Percentiles rank a stretch among this genome's conserved stretches.
Conservation (phyloP, 2,797 vertebrate genomes). For the Sciaenops ocellatus region DNA sequence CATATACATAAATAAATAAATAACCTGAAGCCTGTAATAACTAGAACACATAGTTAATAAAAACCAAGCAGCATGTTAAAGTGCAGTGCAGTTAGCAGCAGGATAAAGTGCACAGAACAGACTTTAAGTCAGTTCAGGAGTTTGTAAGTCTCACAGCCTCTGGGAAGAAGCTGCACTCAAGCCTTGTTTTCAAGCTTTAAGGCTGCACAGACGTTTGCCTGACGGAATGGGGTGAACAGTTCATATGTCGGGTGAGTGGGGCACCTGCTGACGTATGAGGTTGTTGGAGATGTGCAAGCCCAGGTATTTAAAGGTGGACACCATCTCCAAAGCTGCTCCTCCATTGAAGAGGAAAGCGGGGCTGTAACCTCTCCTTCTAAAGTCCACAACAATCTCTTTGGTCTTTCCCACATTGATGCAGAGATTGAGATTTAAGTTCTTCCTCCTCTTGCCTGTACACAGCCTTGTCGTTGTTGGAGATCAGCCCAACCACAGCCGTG, state of each 20-base stretch:
- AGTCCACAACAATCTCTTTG: not conserved
- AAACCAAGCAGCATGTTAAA: too few species aligned
- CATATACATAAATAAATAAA: too few species aligned
- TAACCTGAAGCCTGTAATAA: too few species aligned
- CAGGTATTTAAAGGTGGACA: not conserved
- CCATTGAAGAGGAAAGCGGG: not conserved
- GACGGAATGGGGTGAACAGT: too few species aligned
- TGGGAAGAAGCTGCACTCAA: not conserved
- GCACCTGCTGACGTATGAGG: not conserved
- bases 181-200: not conserved
- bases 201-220: not conserved
- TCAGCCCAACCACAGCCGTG: not conserved
- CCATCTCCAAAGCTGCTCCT: not conserved
- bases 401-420: not conserved
- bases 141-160: not conserved
- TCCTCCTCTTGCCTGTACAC: not conserved
- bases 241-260: too few species aligned
- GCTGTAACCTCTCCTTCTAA: not conserved
- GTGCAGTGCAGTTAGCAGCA: too few species aligned
- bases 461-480: not conserved
- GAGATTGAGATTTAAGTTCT: not conserved
- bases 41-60: too few species aligned
- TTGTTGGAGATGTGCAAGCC: not conserved
- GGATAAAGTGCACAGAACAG: too few species aligned
- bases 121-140: too few species aligned